Conservation (phyloP, 1,140 invertebrate species). For the Eueides isabella region DNA sequence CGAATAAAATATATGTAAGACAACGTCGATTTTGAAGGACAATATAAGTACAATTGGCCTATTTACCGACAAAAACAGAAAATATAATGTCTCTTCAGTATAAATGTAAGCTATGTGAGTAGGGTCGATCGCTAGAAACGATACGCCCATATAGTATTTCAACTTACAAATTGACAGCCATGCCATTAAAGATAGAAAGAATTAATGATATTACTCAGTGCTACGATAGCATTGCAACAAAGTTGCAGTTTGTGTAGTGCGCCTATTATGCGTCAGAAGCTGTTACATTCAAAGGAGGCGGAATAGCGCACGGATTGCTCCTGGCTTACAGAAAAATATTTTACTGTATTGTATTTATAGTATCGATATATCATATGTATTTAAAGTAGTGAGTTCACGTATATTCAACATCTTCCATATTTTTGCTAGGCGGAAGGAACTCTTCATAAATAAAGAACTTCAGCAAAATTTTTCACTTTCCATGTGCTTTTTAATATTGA, state of each 20-base stretch:
- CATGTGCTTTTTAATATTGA: no score
- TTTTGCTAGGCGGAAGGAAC: no score
- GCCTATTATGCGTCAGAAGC: conserved; percentile 31
- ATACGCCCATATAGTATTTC: conserved; percentile 22
- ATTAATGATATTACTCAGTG: conserved; percentile 43
- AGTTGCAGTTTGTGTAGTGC: conserved; percentile 20
- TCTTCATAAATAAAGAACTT: no score
- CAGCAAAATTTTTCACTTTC: no score
- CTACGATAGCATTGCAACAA: conserved; percentile 25
- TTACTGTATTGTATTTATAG: no score
- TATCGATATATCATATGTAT: no score
- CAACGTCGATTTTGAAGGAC: no score
- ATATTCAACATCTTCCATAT: no score
- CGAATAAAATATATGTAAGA: background rate
- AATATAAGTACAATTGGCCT: background rate
- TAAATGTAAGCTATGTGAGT: background rate
- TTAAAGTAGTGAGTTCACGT: no score
- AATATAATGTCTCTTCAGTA: background rate
- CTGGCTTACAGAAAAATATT: no score
- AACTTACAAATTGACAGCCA: conserved; percentile 45
- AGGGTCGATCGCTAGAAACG: conserved; percentile 18
- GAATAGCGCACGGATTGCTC: background rate
- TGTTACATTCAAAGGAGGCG: conserved; percentile 1
- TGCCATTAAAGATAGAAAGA: conserved; percentile 47
- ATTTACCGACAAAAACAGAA: background rate